Evolutionary conservation across 2,113 vertebrate genomes (phyloP).

Genomic region (Vulpes vulpes): DNA sequence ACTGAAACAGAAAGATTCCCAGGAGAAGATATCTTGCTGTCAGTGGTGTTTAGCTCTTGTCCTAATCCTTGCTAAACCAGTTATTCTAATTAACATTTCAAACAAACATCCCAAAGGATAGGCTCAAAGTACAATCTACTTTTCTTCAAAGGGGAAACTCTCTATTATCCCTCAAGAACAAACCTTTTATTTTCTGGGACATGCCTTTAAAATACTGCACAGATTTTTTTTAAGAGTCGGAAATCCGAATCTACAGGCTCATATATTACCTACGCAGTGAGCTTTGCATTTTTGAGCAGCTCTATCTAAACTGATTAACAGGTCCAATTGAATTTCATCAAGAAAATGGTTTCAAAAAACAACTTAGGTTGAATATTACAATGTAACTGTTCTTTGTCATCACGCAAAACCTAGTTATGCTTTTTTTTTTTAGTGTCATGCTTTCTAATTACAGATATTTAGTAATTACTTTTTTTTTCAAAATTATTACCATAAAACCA

Average conservation of each 20-base stretch:
- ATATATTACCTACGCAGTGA: background rate
- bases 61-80: conserved; percentile 70
- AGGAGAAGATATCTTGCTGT: conserved; percentile 54
- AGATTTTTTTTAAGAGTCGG: background rate
- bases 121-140: conserved; percentile 59
- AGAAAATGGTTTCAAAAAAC: background rate
- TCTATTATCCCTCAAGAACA: conserved; percentile 5
- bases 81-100: conserved; percentile 80
- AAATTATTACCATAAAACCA: background rate
- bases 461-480: background rate
- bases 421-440: background rate
- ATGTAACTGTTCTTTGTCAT: background rate
- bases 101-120: conserved; percentile 72
- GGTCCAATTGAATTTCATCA: background rate
- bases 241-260: background rate
- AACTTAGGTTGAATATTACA: background rate
- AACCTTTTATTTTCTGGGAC: conserved; percentile 44
- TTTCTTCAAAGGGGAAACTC: conserved; percentile 67
- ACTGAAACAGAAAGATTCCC: conserved; percentile 32
- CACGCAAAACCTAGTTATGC: background rate
- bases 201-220: background rate
- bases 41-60: conserved; percentile 59
- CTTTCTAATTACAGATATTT: background rate
- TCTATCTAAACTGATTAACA: conserved; percentile 6
- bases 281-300: background rate